Conservation (phyloP, 2,797 vertebrate species). For the Chrysocyon brachyurus region DNA sequence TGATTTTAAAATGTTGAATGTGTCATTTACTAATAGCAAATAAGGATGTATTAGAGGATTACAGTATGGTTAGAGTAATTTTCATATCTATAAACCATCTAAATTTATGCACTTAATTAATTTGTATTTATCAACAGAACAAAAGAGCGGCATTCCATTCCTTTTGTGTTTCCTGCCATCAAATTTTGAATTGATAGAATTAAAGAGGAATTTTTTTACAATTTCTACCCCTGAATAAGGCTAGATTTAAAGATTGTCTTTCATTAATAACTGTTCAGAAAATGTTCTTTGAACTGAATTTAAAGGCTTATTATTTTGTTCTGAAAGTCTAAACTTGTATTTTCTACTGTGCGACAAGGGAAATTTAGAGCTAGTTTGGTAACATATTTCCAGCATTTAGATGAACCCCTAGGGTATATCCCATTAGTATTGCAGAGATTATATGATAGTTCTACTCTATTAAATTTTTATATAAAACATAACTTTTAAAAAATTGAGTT, state of each 20-base stretch:
- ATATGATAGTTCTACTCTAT: conserved; percentile 25
- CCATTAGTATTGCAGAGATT: conserved; percentile 19
- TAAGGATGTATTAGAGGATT: background rate
- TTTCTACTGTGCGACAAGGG: conserved; percentile 53
- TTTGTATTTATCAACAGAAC: conserved; percentile 17
- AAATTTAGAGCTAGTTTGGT: background rate
- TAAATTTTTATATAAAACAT: conserved; percentile 66
- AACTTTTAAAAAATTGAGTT: conserved; percentile 51
- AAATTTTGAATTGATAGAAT: background rate
- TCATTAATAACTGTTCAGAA: conserved; percentile 27
- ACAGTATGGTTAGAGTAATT: background rate
- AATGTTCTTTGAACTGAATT: conserved; percentile 32
- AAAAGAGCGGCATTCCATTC: background rate
- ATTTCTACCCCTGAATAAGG: background rate
- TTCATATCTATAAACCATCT: background rate
- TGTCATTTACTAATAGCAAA: background rate
- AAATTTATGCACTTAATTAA: background rate
- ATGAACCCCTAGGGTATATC: conserved; percentile 36
- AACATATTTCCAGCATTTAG: conserved; percentile 39
- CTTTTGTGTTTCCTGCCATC: background rate
- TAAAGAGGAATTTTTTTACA: conserved; percentile 9
- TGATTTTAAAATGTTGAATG: background rate
- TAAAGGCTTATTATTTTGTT: conserved; percentile 64
- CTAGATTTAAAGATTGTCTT: conserved; percentile 54
- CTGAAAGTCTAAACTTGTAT: conserved; percentile 24